Evolutionary conservation across 2,797 vertebrate genomes (phyloP), one percentile per base, ranked within the genome.

Genomic region (Sphaeramia orbicularis): DNA sequence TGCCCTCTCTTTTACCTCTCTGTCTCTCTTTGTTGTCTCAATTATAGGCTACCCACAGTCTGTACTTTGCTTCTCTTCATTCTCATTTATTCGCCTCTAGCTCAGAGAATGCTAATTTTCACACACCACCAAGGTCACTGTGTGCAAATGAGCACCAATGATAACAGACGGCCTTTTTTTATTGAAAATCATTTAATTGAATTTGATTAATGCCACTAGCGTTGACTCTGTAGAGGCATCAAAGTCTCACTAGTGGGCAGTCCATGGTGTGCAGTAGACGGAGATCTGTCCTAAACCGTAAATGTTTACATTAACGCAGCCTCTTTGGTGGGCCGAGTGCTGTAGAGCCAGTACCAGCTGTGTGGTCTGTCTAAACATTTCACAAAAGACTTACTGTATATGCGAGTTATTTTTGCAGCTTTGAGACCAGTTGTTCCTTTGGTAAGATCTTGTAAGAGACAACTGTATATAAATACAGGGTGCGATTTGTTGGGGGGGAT

Each of bases 151-250:
- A 92, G 91, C 68, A n/a, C 71, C 11, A 64, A 78, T 81, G 89
- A 93, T 92, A 92, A 89, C 80, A 69, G 81, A 19, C 72, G 3
- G 43, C 37, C 63, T 53, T 65, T 82, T 65, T 78, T 64, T 43
- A 85, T 86, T 83, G 85, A 90, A 88, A 91, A 91, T 89, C 80
- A 80, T 88, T 93, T 92, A 89, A 92, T 93, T 91, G 88, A 91
- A 92, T 92, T 93, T 93, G 89, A 93, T 91, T 90, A 43, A 49
- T 86, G 91, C 89, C 89, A 87, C 75, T 56, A 81, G 89, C 83
- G 42, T 68, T 79, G 74, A 74, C 79, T 87, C 81, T 51, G 75
- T 59, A 45, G 79, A 71, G 74, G 83, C 88, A 84, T 90, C 84
- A 84, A 85, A 91, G 80, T 79, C 78, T 84, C 62, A 49, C 81